Percentiles rank a stretch among this genome's conserved stretches.
Conservation (phyloP, 2,888 invertebrate species). For the Barypeithes pellucidus region DNA sequence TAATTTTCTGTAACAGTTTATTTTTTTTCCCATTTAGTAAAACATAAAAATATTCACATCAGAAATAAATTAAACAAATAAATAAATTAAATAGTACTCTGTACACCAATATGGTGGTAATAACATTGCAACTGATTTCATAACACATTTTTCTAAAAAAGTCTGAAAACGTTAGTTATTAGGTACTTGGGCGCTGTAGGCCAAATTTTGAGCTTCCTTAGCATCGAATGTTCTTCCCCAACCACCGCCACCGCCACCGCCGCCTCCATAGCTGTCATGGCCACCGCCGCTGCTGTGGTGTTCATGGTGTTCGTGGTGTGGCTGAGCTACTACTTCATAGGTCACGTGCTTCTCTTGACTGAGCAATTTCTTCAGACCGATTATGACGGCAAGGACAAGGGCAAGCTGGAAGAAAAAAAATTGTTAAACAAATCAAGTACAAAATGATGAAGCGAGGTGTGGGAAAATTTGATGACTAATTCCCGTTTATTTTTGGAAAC, state of each 20-base stretch:
- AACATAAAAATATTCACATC: conserved; percentile 54
- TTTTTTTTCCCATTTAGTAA: conserved; percentile 27
- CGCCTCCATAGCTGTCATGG: conserved; percentile 64
- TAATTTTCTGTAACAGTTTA: conserved; percentile 16
- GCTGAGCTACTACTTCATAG: conserved; percentile 84
- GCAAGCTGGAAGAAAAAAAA: conserved; percentile 74
- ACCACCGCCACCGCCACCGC: conserved; percentile 64
- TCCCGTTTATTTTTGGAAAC: too few relatives aligned
- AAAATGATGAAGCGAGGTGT: too few relatives aligned
- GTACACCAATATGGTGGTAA: conserved; percentile 67
- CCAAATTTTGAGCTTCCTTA: conserved; percentile 74
- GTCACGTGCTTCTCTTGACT: conserved; percentile 83
- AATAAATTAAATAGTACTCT: conserved; percentile 53
- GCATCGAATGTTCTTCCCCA: conserved; percentile 75
- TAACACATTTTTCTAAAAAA: conserved; percentile 8
- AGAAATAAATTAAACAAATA: conserved; percentile 60
- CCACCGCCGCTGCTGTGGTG: conserved; percentile 70
- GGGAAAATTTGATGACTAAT: too few relatives aligned
- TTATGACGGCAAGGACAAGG: conserved; percentile 84
- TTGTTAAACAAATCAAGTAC: background rate
- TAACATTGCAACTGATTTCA: conserved; percentile 6
- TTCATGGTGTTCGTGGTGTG: conserved; percentile 72
- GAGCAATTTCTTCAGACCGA: conserved; percentile 88
- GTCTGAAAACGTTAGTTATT: conserved; percentile 58
- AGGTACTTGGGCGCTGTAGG: conserved; percentile 77